phyloP scores from a whole-genome alignment of 1,140 invertebrate species.

The Helicoverpa zea region DNA sequence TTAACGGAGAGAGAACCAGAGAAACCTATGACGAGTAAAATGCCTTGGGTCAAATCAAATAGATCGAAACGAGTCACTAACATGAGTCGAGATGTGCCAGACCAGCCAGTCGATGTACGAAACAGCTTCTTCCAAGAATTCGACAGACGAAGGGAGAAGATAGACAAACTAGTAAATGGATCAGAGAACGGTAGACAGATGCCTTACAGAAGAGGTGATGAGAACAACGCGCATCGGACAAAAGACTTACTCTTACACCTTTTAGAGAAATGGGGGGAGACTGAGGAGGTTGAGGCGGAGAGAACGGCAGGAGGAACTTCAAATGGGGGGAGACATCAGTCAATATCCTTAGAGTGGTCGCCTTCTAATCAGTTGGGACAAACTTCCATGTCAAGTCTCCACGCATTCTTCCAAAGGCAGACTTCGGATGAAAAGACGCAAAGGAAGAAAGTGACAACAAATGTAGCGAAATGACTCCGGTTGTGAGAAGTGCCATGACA shows the following conservation, averaged over 20 bases:
- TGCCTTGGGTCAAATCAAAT: conserved; percentile 85
- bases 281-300: conserved; percentile 79
- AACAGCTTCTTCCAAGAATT: conserved; percentile 88
- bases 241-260: conserved; percentile 91
- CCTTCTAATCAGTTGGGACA: conserved; percentile 86
- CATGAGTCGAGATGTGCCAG: conserved; percentile 89
- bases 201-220: conserved; percentile 83
- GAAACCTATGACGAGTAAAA: conserved; percentile 81
- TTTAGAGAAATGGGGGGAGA: conserved; percentile 91
- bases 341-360: conserved; percentile 87
- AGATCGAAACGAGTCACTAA: conserved; percentile 88
- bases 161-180: conserved; percentile 81
- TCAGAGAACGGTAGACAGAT: conserved; percentile 74
- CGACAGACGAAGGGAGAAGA: conserved; percentile 79
- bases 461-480: conserved; percentile 71
- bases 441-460: conserved; percentile 77
- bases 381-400: conserved; percentile 90
- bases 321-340: conserved; percentile 85
- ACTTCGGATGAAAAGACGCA: conserved; percentile 87
- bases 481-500: conserved; percentile 80
- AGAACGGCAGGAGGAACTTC: conserved; percentile 80
- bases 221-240: conserved; percentile 88
- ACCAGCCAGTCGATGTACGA: conserved; percentile 87
- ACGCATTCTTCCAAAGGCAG: conserved; percentile 89
- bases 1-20: conserved; percentile 75